Base-by-base conservation (phyloP, 2,113 vertebrate species). In the Copsychus sechellarum region DNA sequence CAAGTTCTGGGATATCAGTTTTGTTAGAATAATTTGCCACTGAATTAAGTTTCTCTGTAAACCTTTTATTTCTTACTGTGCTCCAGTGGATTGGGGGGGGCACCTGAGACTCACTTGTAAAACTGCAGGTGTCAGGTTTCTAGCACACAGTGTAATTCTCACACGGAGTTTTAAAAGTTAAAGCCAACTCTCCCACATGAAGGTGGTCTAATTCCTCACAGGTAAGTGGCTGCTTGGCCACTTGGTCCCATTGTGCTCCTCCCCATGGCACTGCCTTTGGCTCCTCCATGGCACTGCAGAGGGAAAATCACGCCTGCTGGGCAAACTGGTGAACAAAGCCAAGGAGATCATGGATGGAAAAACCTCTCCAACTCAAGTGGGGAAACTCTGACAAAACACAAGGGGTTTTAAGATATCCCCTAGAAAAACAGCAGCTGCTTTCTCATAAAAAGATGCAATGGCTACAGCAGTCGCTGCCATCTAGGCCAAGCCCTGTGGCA, bases 141-240 rank as follows among this genome's bases (percentile, higher is more conserved):
- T 96, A 95, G 91, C 93, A 89, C 94, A 60, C 81, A 62, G 84
- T 54, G 91, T 92, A 97, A 97, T 94, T 97, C 96, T 97, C 96
- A 96, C 76, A 80, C 3, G 29, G 90, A 84, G 60, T 90, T 97
- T 98, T 97, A 96, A 97, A 97, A 96, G 94, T 78, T 93, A 96
- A 94, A 91, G 78, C 66, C 77, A 95, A 72, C 79, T 95, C 94
- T 97, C 92, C 72, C 11, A 36, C 90, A 58, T 66, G 93, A 97
- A 97, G 96, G 97, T 95, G 95, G 97, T 94, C 95, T 85, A 89
- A 91, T 76, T 95, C 91, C 95, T 58, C 17, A 70, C 77, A 94
- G 83, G 70, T 97, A 92, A 95, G 88, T 40, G 89, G 90, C 92
- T 95, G 86, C 94, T 96, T 96, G 95, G 96, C 79, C 86, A 50